Evolutionary conservation across 2,888 invertebrate species (phyloP), one percentile per base, ranked within the genome.

Genomic region (Euclidia mi): DNA sequence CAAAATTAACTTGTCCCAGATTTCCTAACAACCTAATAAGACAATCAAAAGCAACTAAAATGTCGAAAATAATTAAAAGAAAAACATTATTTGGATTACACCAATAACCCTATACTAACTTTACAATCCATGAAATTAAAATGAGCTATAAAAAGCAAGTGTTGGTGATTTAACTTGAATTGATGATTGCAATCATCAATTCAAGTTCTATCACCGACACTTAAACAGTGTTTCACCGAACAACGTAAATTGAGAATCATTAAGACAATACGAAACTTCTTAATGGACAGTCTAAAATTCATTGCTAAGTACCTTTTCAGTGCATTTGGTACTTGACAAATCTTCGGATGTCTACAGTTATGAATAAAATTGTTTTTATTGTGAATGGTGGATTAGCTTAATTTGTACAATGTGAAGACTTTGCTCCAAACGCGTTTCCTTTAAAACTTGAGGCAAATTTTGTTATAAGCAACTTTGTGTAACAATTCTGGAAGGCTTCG

Each of bases 271-370:
- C 71, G 66, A 79, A 89, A 90, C 84, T 88, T 87, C 77, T 79
- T 87, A 90, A 90, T 89, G 85, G 87, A 86, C 88, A 84, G 75
- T 79, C 78, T 78, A 73, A 79, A 85, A 88, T 88, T 81, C 82
- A 78, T 71, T 74, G 81, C n/a, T n/a, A n/a, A n/a, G n/a, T 88
- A 84, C 79, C 81, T 82, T n/a, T 84, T 79, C 86, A 84, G 83
- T 79, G 82, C 86, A 85, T 85, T 87, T n/a, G 82, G 72, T 84
- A 86, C 82, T 82, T 71, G 72, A 80, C 79, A 85, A 82, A 81
- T 81, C 78, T 67, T 78, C 76, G 81, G 84, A 80, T n/a, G n/a
- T n/a, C n/a, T 51, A 18, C 17, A 50, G 15, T 57, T 28, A 43
- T 38, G 20, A 43, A 35, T 34, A 78, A 68, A 78, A 79, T 81